Percentiles rank a stretch among this genome's conserved stretches.
phyloP scores from a whole-genome alignment of 1,140 invertebrate genomes.

The Pseudomyrmex pallidus region DNA sequence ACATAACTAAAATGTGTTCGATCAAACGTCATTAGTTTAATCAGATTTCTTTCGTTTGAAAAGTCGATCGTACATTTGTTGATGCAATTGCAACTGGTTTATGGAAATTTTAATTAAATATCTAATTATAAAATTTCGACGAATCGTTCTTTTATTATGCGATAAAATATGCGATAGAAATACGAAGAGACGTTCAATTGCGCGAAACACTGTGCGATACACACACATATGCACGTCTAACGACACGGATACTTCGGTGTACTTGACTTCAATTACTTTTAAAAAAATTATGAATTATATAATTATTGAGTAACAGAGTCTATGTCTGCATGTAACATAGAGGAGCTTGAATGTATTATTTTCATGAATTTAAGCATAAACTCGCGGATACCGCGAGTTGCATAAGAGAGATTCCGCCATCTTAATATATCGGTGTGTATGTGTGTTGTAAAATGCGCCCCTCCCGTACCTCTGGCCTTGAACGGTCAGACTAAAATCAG shows the following conservation, averaged over 20 bases:
- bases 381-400: slow-evolving; percentile 58
- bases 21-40: too few relatives aligned
- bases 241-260: neutral
- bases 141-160: neutral
- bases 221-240: too few relatives aligned
- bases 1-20: too few relatives aligned
- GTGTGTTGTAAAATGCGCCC: slow-evolving; percentile 34
- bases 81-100: neutral
- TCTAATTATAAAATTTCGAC: slow-evolving; percentile 6
- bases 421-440: slow-evolving; percentile 70
- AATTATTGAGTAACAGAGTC: neutral
- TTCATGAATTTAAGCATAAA: neutral
- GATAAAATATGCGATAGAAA: neutral
- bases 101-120: neutral
- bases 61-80: too few relatives aligned
- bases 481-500: slow-evolving; percentile 61
- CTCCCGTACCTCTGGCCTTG: slow-evolving; percentile 57
- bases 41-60: too few relatives aligned
- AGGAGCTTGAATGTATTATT: neutral
- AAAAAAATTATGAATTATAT: neutral
- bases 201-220: too few relatives aligned
- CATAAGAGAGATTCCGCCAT: slow-evolving; percentile 79
- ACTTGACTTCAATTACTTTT: neutral
- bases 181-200: neutral
- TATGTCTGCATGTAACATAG: neutral